phyloP scores from a whole-genome alignment of 2,888 invertebrate species.

The Drosophila imparisetae region DNA sequence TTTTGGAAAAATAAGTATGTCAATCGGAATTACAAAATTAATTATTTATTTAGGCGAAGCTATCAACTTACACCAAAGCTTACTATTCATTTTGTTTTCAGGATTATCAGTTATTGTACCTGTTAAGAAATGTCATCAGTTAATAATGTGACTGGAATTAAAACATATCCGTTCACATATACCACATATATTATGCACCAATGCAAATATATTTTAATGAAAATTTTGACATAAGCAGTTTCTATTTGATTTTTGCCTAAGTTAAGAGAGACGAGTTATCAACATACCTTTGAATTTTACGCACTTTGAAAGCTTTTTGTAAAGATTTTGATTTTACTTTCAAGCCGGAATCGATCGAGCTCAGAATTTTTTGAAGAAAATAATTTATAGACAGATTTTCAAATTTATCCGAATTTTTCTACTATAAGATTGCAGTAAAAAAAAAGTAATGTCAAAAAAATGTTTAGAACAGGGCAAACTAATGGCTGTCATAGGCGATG shows the following conservation, averaged over 20 bases:
- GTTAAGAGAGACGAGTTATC: not conserved
- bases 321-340: not conserved
- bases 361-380: not conserved
- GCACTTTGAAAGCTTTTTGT: not conserved
- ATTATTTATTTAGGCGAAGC: not conserved
- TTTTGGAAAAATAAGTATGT: not conserved
- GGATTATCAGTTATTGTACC: not conserved
- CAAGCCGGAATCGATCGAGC: not conserved
- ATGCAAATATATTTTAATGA: not conserved
- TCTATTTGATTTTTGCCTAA: not conserved
- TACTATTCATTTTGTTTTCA: not conserved
- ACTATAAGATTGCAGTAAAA: not conserved
- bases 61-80: not conserved
- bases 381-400: accelerated
- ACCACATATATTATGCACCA: not conserved
- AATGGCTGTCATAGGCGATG: constrained; percentile 65
- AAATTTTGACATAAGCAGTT: not conserved
- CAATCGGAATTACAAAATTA: not conserved
- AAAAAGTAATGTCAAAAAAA: constrained; percentile 36
- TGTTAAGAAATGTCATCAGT: not conserved
- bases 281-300: constrained; percentile 17
- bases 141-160: not conserved
- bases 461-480: constrained; percentile 37
- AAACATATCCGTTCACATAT: not conserved
- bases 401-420: not conserved